phyloP scores from a whole-genome alignment of 2,888 invertebrate genomes.

The Mesorhabditis spiculigera region DNA sequence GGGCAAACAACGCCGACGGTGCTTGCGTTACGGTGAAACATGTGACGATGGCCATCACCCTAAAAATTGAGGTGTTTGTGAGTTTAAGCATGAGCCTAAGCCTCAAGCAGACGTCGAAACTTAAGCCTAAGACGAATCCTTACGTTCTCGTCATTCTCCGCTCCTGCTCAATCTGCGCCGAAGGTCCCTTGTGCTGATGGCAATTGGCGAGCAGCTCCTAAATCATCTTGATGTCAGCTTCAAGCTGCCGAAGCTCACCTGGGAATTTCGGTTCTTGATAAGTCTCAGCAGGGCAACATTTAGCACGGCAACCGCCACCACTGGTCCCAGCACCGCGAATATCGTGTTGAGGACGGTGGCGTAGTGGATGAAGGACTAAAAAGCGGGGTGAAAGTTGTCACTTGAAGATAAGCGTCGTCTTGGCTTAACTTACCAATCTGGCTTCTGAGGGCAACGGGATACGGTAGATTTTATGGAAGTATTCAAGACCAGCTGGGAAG shows the following conservation, averaged over 20 bases:
- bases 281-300: constrained; percentile 37
- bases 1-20: constrained; percentile 23
- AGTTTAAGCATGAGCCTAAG: neutral
- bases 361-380: constrained; percentile 11
- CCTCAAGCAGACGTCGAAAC: too few species aligned
- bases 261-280: constrained; percentile 31
- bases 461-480: too few species aligned
- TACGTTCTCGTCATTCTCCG: constrained; percentile 35
- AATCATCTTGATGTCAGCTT: neutral
- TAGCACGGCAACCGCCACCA: constrained; percentile 32
- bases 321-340: constrained; percentile 32
- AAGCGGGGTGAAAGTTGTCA: too few species aligned
- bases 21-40: constrained; percentile 43
- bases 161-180: constrained; percentile 34
- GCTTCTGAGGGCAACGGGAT: too few species aligned
- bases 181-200: constrained; percentile 21
- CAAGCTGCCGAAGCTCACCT: constrained; percentile 16
- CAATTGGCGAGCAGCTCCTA: constrained; percentile 22
- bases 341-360: constrained; percentile 28
- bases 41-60: constrained; percentile 39
- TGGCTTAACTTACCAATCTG: too few species aligned
- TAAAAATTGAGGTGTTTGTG: constrained; percentile 8
- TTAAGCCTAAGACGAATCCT: too few species aligned
- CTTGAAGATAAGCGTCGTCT: too few species aligned
- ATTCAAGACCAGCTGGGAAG: constrained; percentile 10